These are phyloP conservation scores for Agrilus planipennis DNA, from an alignment of 1,140 invertebrate species.

Conservation along the genomic window DNA sequence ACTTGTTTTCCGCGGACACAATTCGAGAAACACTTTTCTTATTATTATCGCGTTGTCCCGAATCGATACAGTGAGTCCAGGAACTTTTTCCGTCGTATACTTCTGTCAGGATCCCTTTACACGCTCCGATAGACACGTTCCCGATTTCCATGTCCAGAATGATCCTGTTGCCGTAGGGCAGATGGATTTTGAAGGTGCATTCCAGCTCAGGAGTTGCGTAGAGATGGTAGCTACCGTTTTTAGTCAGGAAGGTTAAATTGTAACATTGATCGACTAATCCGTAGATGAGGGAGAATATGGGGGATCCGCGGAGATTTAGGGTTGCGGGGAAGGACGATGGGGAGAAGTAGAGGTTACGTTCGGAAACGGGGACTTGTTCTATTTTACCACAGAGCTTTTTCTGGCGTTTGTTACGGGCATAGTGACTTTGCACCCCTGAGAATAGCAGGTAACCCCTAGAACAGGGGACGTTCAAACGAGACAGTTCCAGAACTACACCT, in stretches of 20 bases:
- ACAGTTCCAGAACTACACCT: constrained; percentile 45
- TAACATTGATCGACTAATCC: constrained; percentile 52
- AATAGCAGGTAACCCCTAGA: constrained; percentile 42
- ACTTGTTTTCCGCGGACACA: constrained; percentile 39
- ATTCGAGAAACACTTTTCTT: constrained; percentile 44
- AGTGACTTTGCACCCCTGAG: constrained; percentile 22
- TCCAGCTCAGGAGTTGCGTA: constrained; percentile 39
- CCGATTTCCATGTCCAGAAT: constrained; percentile 43
- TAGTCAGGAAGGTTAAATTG: constrained; percentile 44
- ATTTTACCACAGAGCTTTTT: constrained; percentile 45
- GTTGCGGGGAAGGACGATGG: constrained; percentile 32
- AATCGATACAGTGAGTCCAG: constrained; percentile 44
- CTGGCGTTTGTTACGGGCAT: constrained; percentile 18
- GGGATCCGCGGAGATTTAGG: constrained; percentile 42
- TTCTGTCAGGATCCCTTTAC: constrained; percentile 39
- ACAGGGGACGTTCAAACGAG: constrained; percentile 50
- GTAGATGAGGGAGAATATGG: constrained; percentile 46
- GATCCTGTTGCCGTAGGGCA: constrained; percentile 50
- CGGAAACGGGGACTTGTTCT: constrained; percentile 43
- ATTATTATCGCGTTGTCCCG: constrained; percentile 39
- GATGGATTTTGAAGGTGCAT: constrained; percentile 49
- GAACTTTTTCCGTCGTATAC: constrained; percentile 40
- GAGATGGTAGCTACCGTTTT: constrained; percentile 47
- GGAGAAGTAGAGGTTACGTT: constrained; percentile 43
- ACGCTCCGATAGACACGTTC: constrained; percentile 26